Evolutionary conservation across 2,113 vertebrate species (phyloP), one percentile per base, ranked within the genome.

Genomic region (Phaethon lepturus): DNA sequence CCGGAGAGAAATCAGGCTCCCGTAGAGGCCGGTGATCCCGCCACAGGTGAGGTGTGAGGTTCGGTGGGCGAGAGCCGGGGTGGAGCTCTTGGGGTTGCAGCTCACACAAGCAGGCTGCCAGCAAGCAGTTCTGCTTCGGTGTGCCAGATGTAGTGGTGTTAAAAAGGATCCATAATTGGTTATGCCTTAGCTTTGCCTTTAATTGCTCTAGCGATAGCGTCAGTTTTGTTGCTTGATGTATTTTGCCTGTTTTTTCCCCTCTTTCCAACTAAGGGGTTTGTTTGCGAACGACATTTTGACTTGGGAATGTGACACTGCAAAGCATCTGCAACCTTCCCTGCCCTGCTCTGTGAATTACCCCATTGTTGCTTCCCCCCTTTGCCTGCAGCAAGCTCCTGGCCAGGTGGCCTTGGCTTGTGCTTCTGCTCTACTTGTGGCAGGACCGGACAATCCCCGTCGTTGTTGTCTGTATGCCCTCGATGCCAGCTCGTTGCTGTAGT

Each of bases 1-100:
- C 68, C 67, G 44, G 23, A 38, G 63, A 52, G 44, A 8, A 17
- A 4, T 13, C 5, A 18, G 16, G 38, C 26, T n/a, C 14, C 45
- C 0, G 0, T 7, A 16, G 52, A 11, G 26, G 64, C 29, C 1
- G 4, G 40, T 6, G 35, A 12, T 60, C 55, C 62, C 45, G 10
- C 24, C 6, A 2, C 31, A 35, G 47, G 31, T 10, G 7, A 16
- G 13, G 33, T 14, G n/a, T 28, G 55, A 1, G 11, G 47, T 17
- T 64, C 1, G 7, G 20, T 33, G 55, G 17, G 35, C 1, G 4
- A 35, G n/a, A 56, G 20, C n/a, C 22, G 23, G 14, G 53, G 14
- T 20, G 44, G 20, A 19, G 56, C 56, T 75, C 40, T 79, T 1
- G 1, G 10, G 85, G 55, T 10, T 13, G 55, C 64, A 38, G 52